These are phyloP conservation scores for Odontocolon sp. DNA, from an alignment of 2,888 invertebrate genomes.

Conservation along the genomic window DNA sequence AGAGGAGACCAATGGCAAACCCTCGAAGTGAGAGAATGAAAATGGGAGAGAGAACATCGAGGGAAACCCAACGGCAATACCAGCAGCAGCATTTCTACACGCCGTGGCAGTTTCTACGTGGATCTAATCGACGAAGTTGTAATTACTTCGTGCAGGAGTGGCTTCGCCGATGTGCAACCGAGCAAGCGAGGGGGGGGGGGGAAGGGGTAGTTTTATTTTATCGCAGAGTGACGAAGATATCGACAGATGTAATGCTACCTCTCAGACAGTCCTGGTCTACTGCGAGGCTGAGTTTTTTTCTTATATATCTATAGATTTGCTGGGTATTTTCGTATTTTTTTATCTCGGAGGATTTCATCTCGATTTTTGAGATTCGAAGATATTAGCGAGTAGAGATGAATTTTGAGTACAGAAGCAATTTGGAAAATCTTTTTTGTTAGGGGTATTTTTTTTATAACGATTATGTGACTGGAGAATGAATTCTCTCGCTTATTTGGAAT, in stretches of 20 bases:
- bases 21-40: constrained; percentile 49
- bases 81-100: constrained; percentile 14
- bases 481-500: background rate
- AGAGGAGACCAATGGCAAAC: constrained; percentile 5
- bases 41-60: constrained; percentile 39
- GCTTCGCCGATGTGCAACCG: constrained; percentile 20
- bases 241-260: constrained; percentile 74
- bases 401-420: too few relatives aligned
- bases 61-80: constrained; percentile 33
- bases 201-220: constrained; percentile 70
- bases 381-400: too few relatives aligned
- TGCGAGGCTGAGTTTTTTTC: constrained; percentile 16
- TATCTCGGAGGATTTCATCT: too few relatives aligned
- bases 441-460: too few relatives aligned
- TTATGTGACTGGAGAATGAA: too few relatives aligned
- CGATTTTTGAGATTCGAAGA: too few relatives aligned
- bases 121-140: constrained; percentile 75
- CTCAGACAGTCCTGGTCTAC: constrained; percentile 31
- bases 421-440: too few relatives aligned
- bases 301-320: background rate
- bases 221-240: constrained; percentile 74
- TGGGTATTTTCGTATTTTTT: too few relatives aligned
- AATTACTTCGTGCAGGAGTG: constrained; percentile 69
- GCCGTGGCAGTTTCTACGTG: constrained; percentile 63
- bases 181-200: constrained; percentile 26